A percentile compares a stretch with the other conserved stretches of the same genome.
phyloP scores from a whole-genome alignment of 2,113 vertebrate genomes.

The Brachypodius melanocephalos region DNA sequence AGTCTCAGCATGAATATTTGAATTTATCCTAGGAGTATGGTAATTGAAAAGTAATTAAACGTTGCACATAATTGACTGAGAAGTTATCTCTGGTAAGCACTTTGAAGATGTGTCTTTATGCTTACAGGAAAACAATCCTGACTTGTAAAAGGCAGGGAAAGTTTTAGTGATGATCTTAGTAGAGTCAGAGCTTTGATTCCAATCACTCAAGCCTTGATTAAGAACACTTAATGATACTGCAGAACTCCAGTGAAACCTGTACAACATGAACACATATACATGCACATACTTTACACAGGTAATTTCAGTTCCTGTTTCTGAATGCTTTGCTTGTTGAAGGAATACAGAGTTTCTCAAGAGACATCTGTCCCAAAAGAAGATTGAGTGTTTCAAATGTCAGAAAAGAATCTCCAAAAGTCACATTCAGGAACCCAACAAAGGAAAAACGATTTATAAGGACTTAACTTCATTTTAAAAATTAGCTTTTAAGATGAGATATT shows the following conservation, averaged over 20 bases:
- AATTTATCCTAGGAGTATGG: not conserved
- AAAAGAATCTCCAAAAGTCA: not conserved
- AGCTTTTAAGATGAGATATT: not conserved
- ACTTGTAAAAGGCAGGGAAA: not conserved
- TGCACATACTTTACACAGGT: not conserved
- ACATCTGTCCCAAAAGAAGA: not conserved
- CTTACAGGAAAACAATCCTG: not conserved
- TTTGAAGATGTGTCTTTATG: not conserved
- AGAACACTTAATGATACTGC: not conserved
- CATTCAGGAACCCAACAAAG: not conserved
- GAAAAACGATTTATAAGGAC: not conserved
- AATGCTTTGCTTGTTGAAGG: not conserved
- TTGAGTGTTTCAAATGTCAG: not conserved
- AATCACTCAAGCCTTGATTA: not conserved
- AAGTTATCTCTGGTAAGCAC: not conserved
- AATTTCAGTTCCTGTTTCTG: not conserved
- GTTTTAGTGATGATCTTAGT: not conserved
- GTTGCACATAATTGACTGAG: not conserved
- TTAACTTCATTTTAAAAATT: not conserved
- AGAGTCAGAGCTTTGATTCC: not conserved
- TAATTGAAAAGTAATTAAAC: conserved; percentile 23
- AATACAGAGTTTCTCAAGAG: not conserved
- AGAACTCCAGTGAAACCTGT: not conserved
- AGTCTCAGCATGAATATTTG: not conserved
- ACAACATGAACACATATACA: not conserved